Base-by-base conservation (phyloP, 1,140 invertebrate species). In the Drosophila pandora region DNA sequence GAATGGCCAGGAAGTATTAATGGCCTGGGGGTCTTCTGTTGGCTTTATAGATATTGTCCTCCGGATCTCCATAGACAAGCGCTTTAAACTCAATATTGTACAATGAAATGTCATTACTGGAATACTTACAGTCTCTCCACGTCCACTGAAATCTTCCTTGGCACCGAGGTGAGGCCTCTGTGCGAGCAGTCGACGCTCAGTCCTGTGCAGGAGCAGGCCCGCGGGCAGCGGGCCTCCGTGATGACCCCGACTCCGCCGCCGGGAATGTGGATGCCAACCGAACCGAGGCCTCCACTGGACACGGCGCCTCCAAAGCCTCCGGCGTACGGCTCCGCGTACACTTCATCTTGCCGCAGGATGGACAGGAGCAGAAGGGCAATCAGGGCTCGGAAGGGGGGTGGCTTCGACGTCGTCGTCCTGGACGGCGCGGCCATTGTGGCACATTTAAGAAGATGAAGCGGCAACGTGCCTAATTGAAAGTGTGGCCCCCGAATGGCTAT, bases 61-160 rank as follows among this genome's bases (percentile, higher is more conserved):
- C 5, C 5, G 25, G 1, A 28, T 28, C 0, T 28, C 25, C 2
- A 28, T 28, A 28, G 17, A 17, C 17, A 17, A 17, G 17, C 17
- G 17, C 17, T 37, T 37, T 37, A 37, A 37, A 37, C 9, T 10
- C 34, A 39, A 13, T 39, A 1, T 13, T 39, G n/a, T 39, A n/a
- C 2, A 39, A 39, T n/a, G 2, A n/a, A 12, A 39, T 13, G 17
- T 17, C 25, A 43, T 3, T 21, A 13, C 5, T 43, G 7, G 43
- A 8, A 17, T 90, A 97, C 96, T 97, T 92, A 98, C 97, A 97
- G 92, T 94, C 95, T 94, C 92, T 97, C 95, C 52, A 95, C 95
- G 83, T 96, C 94, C 30, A 93, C 88, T 9, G 96, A 95, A 79
- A 97, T 93, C 81, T 95, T 94, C 68, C 94, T 93, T 0, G 97